A percentile compares a stretch with the other conserved stretches of the same genome.
These are phyloP conservation scores for Stomatorhinus ivindoensis DNA, from an alignment of 2,113 vertebrate species.

Conservation along the genomic window DNA sequence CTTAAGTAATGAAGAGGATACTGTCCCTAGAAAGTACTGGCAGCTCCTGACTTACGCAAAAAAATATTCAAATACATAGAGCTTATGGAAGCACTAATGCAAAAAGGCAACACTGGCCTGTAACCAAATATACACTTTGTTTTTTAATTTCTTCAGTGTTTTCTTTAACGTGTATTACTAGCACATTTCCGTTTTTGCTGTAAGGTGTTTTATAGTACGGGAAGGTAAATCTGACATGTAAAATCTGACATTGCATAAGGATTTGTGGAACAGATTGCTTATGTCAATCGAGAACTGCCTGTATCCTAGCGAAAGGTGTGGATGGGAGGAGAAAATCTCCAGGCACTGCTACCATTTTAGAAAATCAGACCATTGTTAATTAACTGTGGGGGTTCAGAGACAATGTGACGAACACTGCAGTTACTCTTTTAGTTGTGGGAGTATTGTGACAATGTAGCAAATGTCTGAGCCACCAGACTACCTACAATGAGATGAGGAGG, in stretches of 20 bases:
- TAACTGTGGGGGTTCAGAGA: background rate
- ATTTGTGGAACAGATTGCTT: background rate
- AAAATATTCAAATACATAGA: background rate
- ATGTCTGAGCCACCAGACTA: background rate
- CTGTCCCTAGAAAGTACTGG: background rate
- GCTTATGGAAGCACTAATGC: background rate
- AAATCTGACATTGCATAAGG: background rate
- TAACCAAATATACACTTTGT: background rate
- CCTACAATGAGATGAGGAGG: background rate
- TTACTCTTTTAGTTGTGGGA: background rate
- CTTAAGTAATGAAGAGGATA: background rate
- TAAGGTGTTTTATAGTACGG: background rate
- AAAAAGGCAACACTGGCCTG: background rate
- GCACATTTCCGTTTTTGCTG: background rate
- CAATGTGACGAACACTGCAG: background rate
- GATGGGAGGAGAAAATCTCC: background rate
- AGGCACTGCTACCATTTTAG: background rate
- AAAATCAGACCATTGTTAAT: background rate
- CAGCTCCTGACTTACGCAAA: background rate
- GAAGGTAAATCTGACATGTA: background rate
- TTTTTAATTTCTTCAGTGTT: background rate
- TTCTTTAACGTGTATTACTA: background rate
- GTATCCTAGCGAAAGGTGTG: background rate
- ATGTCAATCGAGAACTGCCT: background rate
- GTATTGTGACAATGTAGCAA: background rate